phyloP scores from a whole-genome alignment of 64 coral and sea anemone genomes.

The Astreopora myriophthalma region DNA sequence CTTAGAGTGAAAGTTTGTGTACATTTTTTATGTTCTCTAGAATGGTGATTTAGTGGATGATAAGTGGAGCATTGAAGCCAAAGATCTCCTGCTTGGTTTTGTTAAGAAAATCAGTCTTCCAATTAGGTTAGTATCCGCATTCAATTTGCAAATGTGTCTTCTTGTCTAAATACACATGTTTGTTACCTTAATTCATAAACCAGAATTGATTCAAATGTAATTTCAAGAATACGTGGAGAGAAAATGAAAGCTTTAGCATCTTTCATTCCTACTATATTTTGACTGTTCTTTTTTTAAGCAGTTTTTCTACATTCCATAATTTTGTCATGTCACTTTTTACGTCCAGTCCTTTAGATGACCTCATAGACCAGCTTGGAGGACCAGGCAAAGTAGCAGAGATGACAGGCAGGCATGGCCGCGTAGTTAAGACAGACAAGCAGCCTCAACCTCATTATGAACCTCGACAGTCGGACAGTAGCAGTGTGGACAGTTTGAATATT shows the following conservation, averaged over 20 bases:
- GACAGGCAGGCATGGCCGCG: constrained; percentile 95
- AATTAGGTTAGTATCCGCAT: constrained; percentile 62
- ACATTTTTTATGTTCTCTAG: not conserved
- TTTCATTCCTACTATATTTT: no score
- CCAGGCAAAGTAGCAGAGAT: constrained; percentile 91
- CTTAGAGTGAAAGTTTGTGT: not conserved
- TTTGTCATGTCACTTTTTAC: not conserved
- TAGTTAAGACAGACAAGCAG: constrained; percentile 71
- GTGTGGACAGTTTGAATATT: constrained; percentile 94
- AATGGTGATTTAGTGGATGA: constrained; percentile 81
- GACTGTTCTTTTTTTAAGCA: no score
- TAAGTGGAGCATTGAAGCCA: constrained; percentile 78
- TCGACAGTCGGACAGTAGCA: constrained; percentile 88
- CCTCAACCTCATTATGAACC: constrained; percentile 87
- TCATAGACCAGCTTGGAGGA: constrained; percentile 92
- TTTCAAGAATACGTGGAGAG: not conserved
- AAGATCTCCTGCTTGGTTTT: constrained; percentile 87
- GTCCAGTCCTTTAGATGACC: constrained; percentile 89
- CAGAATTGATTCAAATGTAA: not conserved
- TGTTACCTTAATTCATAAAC: not conserved
- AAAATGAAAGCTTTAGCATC: not conserved
- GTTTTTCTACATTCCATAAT: no score
- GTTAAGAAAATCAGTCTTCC: constrained; percentile 93
- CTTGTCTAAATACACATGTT: not conserved
- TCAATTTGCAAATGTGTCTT: not conserved